A percentile compares a stretch with the other conserved stretches of the same genome.
These are phyloP conservation scores for Ormia ochracea DNA, from an alignment of 2,888 invertebrate genomes.

Conservation along the genomic window DNA sequence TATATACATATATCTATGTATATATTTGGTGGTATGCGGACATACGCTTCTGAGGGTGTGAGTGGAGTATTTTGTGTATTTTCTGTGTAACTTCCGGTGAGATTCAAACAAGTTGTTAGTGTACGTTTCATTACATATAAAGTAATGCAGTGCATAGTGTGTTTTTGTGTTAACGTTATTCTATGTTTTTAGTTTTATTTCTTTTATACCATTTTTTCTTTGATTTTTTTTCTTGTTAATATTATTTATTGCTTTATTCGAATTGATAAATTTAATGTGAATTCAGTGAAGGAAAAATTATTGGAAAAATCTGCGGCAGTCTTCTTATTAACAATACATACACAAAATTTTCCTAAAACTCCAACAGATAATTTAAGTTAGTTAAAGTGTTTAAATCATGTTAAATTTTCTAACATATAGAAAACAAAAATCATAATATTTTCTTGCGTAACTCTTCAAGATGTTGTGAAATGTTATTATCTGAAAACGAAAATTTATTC, in stretches of 20 bases:
- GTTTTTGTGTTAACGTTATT: background rate
- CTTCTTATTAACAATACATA: slow-evolving; percentile 26
- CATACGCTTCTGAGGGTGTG: slow-evolving; percentile 2
- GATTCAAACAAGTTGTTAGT: slow-evolving; percentile 67
- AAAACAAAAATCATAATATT: slow-evolving; percentile 22
- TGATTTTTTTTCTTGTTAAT: background rate
- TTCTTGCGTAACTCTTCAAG: slow-evolving; percentile 76
- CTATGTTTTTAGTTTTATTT: background rate
- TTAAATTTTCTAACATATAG: background rate
- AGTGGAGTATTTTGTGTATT: slow-evolving; percentile 45
- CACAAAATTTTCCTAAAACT: slow-evolving; percentile 28
- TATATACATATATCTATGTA: background rate
- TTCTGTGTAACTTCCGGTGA: slow-evolving; percentile 57
- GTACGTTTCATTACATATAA: slow-evolving; percentile 42
- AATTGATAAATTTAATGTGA: background rate
- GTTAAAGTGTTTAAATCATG: background rate
- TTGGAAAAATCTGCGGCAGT: background rate
- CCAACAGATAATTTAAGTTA: background rate
- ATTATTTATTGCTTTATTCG: background rate
- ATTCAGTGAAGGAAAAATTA: background rate
- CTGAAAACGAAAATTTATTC: slow-evolving; percentile 59
- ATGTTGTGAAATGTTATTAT: slow-evolving; percentile 75
- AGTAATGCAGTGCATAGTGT: slow-evolving; percentile 31
- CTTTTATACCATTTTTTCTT: background rate
- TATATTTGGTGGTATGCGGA: background rate